Base-by-base conservation (phyloP, 2,888 invertebrate genomes). In the Agrochola circellaris region DNA sequence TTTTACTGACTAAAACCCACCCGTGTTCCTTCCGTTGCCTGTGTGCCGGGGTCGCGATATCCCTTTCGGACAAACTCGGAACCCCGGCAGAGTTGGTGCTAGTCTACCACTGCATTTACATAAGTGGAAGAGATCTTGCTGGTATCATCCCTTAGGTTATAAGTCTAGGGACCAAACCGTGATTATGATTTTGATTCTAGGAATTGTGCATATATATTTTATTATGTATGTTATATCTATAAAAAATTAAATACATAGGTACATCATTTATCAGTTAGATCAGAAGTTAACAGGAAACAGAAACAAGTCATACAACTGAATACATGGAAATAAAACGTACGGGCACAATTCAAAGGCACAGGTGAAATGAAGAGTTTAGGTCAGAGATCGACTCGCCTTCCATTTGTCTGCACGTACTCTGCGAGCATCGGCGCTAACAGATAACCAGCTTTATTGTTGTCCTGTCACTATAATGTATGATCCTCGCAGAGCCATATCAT, bases 381-480 rank as follows among this genome's bases (percentile, higher is more conserved):
- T 94, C 93, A 94, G 88, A 92, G 94, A 91, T 93, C 93, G 92
- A 84, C 81, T 85, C 83, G 87, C 89, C 92, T 92, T 93, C 93
- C 95, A 96, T 96, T 95, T 95, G 95, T 95, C 91, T 89, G 89
- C 89, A 87, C 90, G 88, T 90, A 91, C 90, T 88, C 86, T 82
- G 48, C 84, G 87, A 85, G 83, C 90, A 88, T 88, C 88, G 91
- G 93, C 89, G 92, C 93, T 93, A 94, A 94, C 94, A 95, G 93
- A 93, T 93, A 93, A 92, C 92, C 92, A 91, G 93, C 90, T 92
- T 94, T 94, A 96, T 96, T 96, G 95, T 96, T 93, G 87, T 89
- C 89, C 92, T 94, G 95, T 94, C 96, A 94, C 92, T 83, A 88
- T 95, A 94, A 96, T 94, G 92, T 95, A 96, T 95, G 93, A 92